Evolutionary conservation across 2,113 vertebrate genomes (phyloP).

Genomic region (Pimephales promelas): DNA sequence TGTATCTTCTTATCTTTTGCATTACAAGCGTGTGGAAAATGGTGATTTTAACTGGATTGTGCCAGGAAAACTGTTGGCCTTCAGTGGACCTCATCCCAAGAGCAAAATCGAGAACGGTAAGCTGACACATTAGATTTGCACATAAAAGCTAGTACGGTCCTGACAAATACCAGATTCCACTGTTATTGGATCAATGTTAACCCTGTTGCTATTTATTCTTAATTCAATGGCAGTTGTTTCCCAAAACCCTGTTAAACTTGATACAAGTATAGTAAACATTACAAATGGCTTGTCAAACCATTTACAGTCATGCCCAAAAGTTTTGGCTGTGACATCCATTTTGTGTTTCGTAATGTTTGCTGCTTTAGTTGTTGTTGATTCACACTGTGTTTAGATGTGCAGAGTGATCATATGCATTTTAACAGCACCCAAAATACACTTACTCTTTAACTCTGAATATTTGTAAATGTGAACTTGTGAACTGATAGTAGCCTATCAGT

Average conservation of each 20-base stretch:
- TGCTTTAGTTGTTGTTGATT: too few species aligned
- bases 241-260: background rate
- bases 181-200: background rate
- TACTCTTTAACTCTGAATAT: too few species aligned
- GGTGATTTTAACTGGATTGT: constrained; percentile 99
- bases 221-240: too few species aligned
- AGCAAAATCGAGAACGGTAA: constrained; percentile 96
- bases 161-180: background rate
- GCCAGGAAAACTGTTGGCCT: constrained; percentile 92
- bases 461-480: too few species aligned
- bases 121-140: background rate
- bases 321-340: too few species aligned
- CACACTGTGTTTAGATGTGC: too few species aligned
- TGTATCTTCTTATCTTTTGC: background rate
- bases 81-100: constrained; percentile 96
- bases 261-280: background rate
- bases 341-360: too few species aligned
- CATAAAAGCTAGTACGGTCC: background rate
- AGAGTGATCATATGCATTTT: too few species aligned
- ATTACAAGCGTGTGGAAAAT: constrained; percentile 87
- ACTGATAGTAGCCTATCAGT: too few species aligned
- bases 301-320: background rate
- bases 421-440: too few species aligned
- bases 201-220: background rate
- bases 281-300: background rate